A percentile compares a stretch with the other conserved stretches of the same genome.
These are phyloP conservation scores for Hippasteria phrygiana DNA, from an alignment of 53 echinoderm and acorn worm species.

Conservation along the genomic window DNA sequence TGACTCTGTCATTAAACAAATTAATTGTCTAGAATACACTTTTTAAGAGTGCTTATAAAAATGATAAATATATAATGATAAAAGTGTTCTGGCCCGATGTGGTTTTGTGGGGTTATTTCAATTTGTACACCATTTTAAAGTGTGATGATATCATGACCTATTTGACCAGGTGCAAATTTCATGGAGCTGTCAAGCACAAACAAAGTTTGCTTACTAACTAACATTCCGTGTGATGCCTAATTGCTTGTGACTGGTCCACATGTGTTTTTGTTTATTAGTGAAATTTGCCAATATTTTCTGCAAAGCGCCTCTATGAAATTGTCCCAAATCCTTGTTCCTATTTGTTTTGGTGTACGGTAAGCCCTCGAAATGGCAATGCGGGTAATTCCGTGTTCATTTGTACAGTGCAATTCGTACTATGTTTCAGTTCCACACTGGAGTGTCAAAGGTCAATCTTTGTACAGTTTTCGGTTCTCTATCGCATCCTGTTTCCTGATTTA, in stretches of 20 bases:
- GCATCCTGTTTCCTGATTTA: background rate
- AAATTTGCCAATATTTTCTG: too few species aligned
- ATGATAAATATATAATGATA: background rate
- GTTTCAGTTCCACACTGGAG: too few species aligned
- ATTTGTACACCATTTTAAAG: background rate
- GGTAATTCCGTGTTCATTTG: too few species aligned
- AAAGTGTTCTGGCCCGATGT: background rate
- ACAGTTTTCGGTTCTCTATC: background rate
- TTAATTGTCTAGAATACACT: background rate
- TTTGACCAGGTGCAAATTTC: background rate
- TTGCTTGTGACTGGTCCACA: too few species aligned
- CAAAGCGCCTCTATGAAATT: too few species aligned
- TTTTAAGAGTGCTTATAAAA: background rate
- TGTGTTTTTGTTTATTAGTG: too few species aligned
- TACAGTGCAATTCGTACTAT: too few species aligned
- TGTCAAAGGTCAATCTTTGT: background rate
- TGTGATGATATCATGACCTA: background rate
- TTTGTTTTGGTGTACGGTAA: too few species aligned
- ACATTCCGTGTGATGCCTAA: too few species aligned
- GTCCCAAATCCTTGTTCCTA: too few species aligned
- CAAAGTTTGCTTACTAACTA: background rate
- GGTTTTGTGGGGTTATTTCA: background rate
- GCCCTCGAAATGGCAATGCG: background rate
- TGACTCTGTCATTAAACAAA: background rate
- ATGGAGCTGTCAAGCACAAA: background rate